phyloP scores from a whole-genome alignment of 2,888 invertebrate species.

The Augiades crinisus region DNA sequence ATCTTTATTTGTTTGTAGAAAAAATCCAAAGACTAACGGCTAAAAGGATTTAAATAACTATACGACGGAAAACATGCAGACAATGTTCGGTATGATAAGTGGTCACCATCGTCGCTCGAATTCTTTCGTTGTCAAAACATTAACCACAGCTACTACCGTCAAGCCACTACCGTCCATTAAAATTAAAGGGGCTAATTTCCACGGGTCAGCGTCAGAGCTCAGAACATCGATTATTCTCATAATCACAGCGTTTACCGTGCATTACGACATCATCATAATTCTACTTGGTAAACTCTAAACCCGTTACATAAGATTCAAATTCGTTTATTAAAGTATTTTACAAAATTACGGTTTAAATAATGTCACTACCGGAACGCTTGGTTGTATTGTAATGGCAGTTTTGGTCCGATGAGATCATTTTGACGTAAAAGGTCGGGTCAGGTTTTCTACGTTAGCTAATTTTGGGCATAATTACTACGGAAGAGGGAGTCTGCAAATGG shows the following conservation, averaged over 20 bases:
- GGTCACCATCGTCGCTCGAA: background rate
- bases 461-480: too few relatives aligned
- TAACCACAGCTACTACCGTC: background rate
- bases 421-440: conserved; percentile 6
- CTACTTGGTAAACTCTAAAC: too few relatives aligned
- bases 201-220: conserved; percentile 9
- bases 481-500: too few relatives aligned
- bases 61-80: background rate
- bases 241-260: conserved; percentile 1
- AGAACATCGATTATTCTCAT: conserved; percentile 15
- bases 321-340: too few relatives aligned
- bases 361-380: conserved; percentile 32
- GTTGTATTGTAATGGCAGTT: conserved; percentile 28
- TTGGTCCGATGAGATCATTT: conserved; percentile 29
- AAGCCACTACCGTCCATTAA: background rate
- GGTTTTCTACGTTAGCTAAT: too few relatives aligned
- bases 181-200: conserved; percentile 2
- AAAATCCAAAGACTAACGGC: too few relatives aligned
- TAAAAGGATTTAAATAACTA: too few relatives aligned
- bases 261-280: background rate
- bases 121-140: background rate
- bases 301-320: background rate
- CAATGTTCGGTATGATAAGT: background rate
- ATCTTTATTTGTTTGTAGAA: too few relatives aligned
- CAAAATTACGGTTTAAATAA: conserved; percentile 41